phyloP scores from a whole-genome alignment of 2,888 invertebrate species.

The Lasioglossum calceatum region DNA sequence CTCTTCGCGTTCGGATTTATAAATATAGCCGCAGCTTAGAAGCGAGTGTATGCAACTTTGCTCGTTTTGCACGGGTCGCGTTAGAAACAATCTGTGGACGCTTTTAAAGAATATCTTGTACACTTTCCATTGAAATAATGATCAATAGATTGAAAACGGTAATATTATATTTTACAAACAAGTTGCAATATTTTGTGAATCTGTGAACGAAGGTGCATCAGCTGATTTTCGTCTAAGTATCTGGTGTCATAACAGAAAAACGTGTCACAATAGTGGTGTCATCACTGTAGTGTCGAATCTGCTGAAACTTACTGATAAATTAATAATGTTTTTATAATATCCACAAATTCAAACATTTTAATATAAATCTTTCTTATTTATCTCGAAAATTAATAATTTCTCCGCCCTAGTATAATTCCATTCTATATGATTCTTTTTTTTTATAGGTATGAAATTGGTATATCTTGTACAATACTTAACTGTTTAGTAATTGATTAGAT shows the following conservation, averaged over 20 bases:
- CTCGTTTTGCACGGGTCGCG: constrained; percentile 9
- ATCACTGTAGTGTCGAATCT: neutral
- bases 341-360: neutral
- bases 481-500: no score
- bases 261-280: neutral
- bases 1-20: constrained; percentile 32
- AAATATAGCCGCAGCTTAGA: constrained; percentile 45
- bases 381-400: no score
- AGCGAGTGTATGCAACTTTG: constrained; percentile 6
- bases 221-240: neutral
- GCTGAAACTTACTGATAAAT: neutral
- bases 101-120: neutral
- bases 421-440: no score
- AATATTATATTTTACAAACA: neutral
- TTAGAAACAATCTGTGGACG: constrained; percentile 15
- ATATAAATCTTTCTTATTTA: no score
- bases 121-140: no score
- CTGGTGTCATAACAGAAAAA: neutral
- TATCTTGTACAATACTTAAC: no score
- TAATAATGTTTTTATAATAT: neutral
- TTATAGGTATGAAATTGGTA: no score
- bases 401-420: no score
- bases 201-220: neutral
- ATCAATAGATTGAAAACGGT: neutral
- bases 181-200: neutral